phyloP scores from a whole-genome alignment of 2,797 vertebrate genomes.

The Gouania willdenowi region DNA sequence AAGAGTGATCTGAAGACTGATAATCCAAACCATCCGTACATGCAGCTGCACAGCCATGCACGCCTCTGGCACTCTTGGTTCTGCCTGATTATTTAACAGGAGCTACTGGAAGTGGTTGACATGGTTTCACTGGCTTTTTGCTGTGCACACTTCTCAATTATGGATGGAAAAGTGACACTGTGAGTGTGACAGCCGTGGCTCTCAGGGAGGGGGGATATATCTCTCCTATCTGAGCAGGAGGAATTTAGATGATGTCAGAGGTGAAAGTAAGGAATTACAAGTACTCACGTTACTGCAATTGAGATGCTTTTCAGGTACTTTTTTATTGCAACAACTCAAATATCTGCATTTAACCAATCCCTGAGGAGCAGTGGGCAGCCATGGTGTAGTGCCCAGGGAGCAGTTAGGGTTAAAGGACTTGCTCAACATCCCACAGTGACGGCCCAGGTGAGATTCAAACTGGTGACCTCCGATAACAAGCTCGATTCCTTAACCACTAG shows the following conservation, averaged over 20 bases:
- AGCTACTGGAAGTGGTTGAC: conserved; percentile 71
- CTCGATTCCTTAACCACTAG: no score
- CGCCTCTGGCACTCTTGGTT: conserved; percentile 61
- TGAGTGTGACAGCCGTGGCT: conserved; percentile 73
- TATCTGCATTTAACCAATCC: no score
- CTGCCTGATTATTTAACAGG: conserved; percentile 71
- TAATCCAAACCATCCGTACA: conserved; percentile 46
- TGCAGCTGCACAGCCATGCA: conserved; percentile 51
- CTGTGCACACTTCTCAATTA: conserved; percentile 67
- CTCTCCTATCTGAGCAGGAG: conserved; percentile 48
- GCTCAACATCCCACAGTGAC: no score
- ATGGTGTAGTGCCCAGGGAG: no score
- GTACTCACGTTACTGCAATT: no score
- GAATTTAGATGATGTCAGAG: conserved; percentile 49
- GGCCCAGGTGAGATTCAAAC: no score
- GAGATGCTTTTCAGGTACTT: no score
- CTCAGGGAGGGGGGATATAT: conserved; percentile 61
- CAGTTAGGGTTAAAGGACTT: no score
- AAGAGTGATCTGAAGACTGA: conserved; percentile 28
- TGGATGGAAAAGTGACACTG: conserved; percentile 70
- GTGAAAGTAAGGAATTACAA: no score
- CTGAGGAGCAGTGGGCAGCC: no score
- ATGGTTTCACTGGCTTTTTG: conserved; percentile 72
- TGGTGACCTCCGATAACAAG: no score
- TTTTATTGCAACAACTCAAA: no score